Evolutionary conservation across 2,888 invertebrate genomes (phyloP).

Genomic region (Steromphala cineraria): DNA sequence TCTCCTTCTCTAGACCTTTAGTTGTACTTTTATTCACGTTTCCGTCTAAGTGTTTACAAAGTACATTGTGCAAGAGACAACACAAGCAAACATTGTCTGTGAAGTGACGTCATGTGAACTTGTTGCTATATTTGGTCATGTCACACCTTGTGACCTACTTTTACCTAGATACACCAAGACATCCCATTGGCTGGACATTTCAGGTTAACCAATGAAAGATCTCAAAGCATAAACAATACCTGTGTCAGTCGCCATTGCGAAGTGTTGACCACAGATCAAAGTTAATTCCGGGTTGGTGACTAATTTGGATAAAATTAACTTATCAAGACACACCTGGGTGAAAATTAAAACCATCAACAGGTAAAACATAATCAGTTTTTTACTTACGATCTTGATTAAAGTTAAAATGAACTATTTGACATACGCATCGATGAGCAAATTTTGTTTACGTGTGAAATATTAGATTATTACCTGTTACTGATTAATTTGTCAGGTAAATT

Average conservation of each 20-base stretch:
- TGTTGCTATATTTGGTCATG: not conserved
- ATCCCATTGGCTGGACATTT: not conserved
- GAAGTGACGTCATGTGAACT: not conserved
- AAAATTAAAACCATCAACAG: too few relatives aligned
- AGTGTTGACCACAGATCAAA: not conserved
- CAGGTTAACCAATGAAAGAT: not conserved
- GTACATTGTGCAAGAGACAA: not conserved
- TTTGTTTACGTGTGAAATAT: not conserved
- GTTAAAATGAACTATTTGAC: too few relatives aligned
- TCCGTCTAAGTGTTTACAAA: not conserved
- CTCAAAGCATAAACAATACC: not conserved
- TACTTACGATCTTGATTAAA: too few relatives aligned
- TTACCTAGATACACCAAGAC: not conserved
- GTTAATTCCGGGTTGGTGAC: too few relatives aligned
- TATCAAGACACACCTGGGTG: too few relatives aligned
- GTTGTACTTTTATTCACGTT: not conserved
- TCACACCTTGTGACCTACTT: not conserved
- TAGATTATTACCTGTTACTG: not conserved
- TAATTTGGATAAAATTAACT: too few relatives aligned
- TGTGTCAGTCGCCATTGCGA: conserved; percentile 12
- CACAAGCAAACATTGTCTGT: not conserved
- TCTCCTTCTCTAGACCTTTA: too few relatives aligned
- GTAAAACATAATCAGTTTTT: too few relatives aligned
- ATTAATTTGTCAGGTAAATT: not conserved
- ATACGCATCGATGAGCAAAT: too few relatives aligned